A percentile compares a stretch with the other conserved stretches of the same genome.
These are phyloP conservation scores for Branchellion lobata DNA, from an alignment of 2,888 invertebrate genomes.

Conservation along the genomic window DNA sequence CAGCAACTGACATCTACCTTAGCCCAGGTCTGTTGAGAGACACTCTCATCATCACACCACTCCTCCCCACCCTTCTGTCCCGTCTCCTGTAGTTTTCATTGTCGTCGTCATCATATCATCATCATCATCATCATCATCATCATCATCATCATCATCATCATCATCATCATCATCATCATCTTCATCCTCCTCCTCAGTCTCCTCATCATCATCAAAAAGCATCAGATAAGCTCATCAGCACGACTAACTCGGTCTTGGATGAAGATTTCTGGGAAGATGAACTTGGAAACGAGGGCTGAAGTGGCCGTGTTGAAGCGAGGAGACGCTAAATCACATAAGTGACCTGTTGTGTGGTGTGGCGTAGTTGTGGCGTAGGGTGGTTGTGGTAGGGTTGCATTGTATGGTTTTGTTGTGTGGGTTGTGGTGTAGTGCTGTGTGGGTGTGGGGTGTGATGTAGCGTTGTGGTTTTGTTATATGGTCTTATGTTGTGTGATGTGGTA, in stretches of 20 bases:
- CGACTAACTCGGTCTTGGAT: conserved; percentile 67
- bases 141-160: too few relatives aligned
- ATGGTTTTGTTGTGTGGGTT: too few relatives aligned
- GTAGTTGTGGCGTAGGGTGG: too few relatives aligned
- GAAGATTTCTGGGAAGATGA: conserved; percentile 88
- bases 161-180: too few relatives aligned
- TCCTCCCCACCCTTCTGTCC: conserved; percentile 61
- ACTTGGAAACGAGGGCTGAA: conserved; percentile 86
- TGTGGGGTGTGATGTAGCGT: too few relatives aligned
- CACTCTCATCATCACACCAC: conserved; percentile 82
- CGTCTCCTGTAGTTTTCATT: background rate
- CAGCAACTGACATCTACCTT: conserved; percentile 68
- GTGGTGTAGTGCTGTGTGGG: too few relatives aligned
- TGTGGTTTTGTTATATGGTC: too few relatives aligned
- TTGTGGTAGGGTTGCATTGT: too few relatives aligned
- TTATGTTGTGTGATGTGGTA: too few relatives aligned
- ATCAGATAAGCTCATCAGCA: background rate
- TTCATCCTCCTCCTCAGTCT: too few relatives aligned
- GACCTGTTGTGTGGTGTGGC: conserved; percentile 60
- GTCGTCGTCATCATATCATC: too few relatives aligned
- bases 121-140: too few relatives aligned
- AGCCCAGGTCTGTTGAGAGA: conserved; percentile 79
- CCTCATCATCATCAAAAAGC: background rate
- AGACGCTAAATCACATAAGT: conserved; percentile 88
- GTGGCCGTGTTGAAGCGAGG: conserved; percentile 84